Evolutionary conservation across 2,797 vertebrate genomes (phyloP).

Genomic region (Thunnus albacares): DNA sequence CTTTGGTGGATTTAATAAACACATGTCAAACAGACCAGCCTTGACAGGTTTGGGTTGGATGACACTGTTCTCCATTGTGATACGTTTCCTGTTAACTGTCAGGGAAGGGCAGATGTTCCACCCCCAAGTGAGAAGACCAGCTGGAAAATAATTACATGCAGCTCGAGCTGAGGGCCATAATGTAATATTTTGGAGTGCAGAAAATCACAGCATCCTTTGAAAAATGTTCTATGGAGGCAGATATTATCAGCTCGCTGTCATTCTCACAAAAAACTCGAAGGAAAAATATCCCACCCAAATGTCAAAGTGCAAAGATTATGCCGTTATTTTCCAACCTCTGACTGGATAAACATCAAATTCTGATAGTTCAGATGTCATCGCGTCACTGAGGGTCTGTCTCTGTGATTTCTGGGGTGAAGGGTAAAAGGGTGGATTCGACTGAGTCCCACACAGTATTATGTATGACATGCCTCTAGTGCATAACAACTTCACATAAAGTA

Average conservation of each 20-base stretch:
- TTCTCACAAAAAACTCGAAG: background rate
- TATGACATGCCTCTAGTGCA: conserved; percentile 1
- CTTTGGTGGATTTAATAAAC: conserved; percentile 42
- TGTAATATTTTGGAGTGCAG: conserved; percentile 54
- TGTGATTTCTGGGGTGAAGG: conserved; percentile 2
- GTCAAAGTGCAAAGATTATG: conserved; percentile 26
- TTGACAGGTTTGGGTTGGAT: conserved; percentile 46
- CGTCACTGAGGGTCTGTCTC: conserved; percentile 20
- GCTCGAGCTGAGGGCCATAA: conserved; percentile 47
- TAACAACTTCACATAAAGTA: conserved; percentile 20
- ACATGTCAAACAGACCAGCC: conserved; percentile 43
- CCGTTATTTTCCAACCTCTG: conserved; percentile 24
- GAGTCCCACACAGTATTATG: conserved; percentile 20
- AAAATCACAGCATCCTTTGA: conserved; percentile 41
- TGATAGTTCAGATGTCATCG: conserved; percentile 36
- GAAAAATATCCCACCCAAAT: conserved; percentile 21
- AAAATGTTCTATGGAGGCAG: conserved; percentile 19
- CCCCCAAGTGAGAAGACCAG: conserved; percentile 45
- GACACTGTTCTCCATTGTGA: conserved; percentile 56
- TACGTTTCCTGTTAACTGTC: conserved; percentile 71
- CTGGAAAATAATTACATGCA: conserved; percentile 66
- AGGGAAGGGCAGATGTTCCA: conserved; percentile 64
- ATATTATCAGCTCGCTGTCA: conserved; percentile 9
- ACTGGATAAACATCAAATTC: conserved; percentile 19
- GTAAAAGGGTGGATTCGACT: conserved; percentile 4